Evolutionary conservation across 2,797 vertebrate genomes (phyloP), one percentile per base, ranked within the genome.

Genomic region (Melanotaenia pygmaea): DNA sequence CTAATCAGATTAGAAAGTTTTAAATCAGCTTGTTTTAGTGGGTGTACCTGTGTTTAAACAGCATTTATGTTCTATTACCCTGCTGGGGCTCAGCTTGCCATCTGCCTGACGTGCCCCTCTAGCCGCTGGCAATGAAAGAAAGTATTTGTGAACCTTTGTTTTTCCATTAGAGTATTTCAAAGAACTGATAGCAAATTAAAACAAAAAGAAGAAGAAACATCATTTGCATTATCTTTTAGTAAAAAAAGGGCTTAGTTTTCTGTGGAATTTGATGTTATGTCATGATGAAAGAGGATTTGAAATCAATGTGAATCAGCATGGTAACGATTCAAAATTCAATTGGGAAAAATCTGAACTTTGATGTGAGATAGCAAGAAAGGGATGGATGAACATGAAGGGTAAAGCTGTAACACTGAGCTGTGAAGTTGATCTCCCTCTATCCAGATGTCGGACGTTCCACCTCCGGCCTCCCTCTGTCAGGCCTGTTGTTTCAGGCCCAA

Each of bases 401-500:
- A 84, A 88, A 74, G 69, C 68, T 80, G 47, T 62, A 64, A 66
- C 58, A 30, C 67, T 30, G 76, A 89, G 82, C 78, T 86, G 85
- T 81, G 66, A 87, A 86, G 80, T 89, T 86, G 83, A 88, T 83
- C 86, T 89, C 79, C 72, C 70, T 88, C 87, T 60, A 90, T 93
- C 89, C 92, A 93, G 92, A 92, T 92, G 88, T 92, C 90, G 77
- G 91, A 90, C 90, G 86, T 91, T 92, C 76, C 79, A 83, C 85
- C 79, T 88, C 86, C 38, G 82, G 81, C 86, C 91, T 90, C 90
- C 91, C 85, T 89, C 90, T 70, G 89, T 89, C 91, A 85, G 86
- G 75, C 67, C 85, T 94, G 94, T 95, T 95, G 92, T 94, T 94
- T 94, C 93, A 95, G 94, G 92, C 94, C 77, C 26, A 1, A 68